phyloP scores from a whole-genome alignment of 2,797 vertebrate species.

The Mallotus villosus region DNA sequence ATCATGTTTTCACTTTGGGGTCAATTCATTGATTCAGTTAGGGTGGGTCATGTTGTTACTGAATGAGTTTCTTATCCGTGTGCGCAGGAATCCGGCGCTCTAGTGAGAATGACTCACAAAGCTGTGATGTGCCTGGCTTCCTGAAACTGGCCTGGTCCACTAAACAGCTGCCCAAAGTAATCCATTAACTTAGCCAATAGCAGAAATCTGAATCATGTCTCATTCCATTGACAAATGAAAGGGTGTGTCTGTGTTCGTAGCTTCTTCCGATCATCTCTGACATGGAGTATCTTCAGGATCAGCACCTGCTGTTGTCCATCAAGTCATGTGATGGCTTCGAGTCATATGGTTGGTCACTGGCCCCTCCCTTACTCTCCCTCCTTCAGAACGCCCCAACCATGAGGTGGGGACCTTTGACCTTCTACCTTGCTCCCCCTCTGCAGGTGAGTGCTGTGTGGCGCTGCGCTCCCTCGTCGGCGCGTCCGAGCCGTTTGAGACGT shows the following conservation, averaged over 20 bases:
- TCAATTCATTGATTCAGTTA: background rate
- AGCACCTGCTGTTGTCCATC: conserved; percentile 80
- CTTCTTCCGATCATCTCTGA: conserved; percentile 75
- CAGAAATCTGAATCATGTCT: background rate
- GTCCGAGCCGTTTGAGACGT: conserved; percentile 78
- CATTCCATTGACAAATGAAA: background rate
- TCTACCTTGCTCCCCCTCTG: background rate
- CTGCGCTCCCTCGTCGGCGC: conserved; percentile 66
- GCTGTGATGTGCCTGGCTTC: conserved; percentile 79
- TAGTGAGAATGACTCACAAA: conserved; percentile 79
- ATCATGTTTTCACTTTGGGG: background rate
- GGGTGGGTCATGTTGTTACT: background rate
- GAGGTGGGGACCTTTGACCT: background rate
- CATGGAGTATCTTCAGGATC: conserved; percentile 78
- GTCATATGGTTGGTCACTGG: conserved; percentile 75
- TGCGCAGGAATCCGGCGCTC: conserved; percentile 76
- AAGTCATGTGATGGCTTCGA: conserved; percentile 85
- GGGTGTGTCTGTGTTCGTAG: conserved; percentile 47
- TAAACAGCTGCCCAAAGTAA: conserved; percentile 82
- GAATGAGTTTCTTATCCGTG: no score
- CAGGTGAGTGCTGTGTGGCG: conserved; percentile 83
- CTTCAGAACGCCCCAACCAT: background rate
- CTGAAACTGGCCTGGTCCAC: conserved; percentile 82
- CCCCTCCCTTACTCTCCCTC: conserved; percentile 1
- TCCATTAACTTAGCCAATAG: background rate